Base-by-base conservation (phyloP, 1,140 invertebrate genomes). In the Eurosta solidaginis region DNA sequence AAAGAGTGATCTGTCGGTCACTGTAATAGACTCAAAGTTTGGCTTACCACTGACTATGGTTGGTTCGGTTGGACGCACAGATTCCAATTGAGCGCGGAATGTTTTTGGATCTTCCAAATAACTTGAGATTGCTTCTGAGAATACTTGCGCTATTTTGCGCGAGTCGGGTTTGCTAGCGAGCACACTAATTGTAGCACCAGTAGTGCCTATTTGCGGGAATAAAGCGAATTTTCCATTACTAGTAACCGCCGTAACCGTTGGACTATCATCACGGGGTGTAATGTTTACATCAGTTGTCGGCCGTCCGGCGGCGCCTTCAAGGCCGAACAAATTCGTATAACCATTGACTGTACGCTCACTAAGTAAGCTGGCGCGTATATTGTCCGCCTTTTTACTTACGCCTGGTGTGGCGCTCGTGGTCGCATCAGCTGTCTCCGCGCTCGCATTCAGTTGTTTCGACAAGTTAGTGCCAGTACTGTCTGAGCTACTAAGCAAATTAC, bases 91-190 rank as follows among this genome's bases (percentile, higher is more conserved):
- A 81, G 92, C 92, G 79, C 93, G 92, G 80, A 96, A 95, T 49
- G 91, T 92, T 17, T 92, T 91, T 1, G 94, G 94, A 88, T 95
- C 93, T 83, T 95, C 92, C 4, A 96, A 88, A 83, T 95, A 96
- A 4, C 93, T 93, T 1, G 93, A 94, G 6, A 96, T 84, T 0
- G 94, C 94, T 81, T 94, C 92, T 1, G 94, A 95, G 82, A 96
- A 96, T 1, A 95, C 93, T 88, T 94, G 93, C 1, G 94, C 94
- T 1, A 96, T 85, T 88, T 95, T 93, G 52, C 94, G 89, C 0
- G 95, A 90, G 83, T 93, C 92, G 0, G 92, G 92, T 25, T 90
- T 90, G 75, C 90, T 90, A 7, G 90, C 90, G 47, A 90, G 76
- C 0, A 80, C 78, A 0, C 81, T 78, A 22, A 86, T 82, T 1